phyloP scores from a whole-genome alignment of 2,113 vertebrate genomes.

The Triplophysa rosa region DNA sequence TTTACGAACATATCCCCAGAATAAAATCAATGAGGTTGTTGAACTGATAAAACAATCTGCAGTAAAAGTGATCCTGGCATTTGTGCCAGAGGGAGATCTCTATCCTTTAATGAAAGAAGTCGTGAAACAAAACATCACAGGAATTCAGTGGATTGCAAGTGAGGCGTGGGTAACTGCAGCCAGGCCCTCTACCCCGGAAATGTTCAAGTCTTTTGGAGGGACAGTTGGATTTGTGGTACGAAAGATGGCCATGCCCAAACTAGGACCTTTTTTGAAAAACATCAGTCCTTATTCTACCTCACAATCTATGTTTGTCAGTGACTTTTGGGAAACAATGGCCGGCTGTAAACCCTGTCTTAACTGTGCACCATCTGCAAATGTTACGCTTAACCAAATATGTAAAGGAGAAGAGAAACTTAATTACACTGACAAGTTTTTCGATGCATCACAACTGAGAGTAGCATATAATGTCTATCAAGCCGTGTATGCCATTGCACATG shows the following conservation, averaged over 20 bases:
- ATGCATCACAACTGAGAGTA: slow-evolving; percentile 72
- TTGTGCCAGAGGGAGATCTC: slow-evolving; percentile 73
- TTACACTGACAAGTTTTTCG: slow-evolving; percentile 68
- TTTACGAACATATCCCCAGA: slow-evolving; percentile 68
- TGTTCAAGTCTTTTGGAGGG: slow-evolving; percentile 69
- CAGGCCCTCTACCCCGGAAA: slow-evolving; percentile 67
- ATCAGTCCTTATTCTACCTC: slow-evolving; percentile 62
- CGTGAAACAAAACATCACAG: slow-evolving; percentile 73
- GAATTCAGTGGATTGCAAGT: slow-evolving; percentile 78
- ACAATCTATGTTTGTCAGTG: slow-evolving; percentile 60
- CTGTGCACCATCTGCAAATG: slow-evolving; percentile 17
- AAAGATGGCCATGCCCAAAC: slow-evolving; percentile 71
- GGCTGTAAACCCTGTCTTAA: slow-evolving; percentile 59
- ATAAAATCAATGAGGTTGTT: slow-evolving; percentile 64
- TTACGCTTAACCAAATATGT: slow-evolving; percentile 50
- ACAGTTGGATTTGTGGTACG: slow-evolving; percentile 70
- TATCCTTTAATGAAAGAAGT: slow-evolving; percentile 74
- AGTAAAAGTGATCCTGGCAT: slow-evolving; percentile 74
- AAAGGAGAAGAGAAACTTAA: slow-evolving; percentile 66
- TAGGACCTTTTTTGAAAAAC: slow-evolving; percentile 63
- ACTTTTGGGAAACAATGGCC: slow-evolving; percentile 70
- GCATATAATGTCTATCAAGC: slow-evolving; percentile 76
- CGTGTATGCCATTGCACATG: slow-evolving; percentile 74
- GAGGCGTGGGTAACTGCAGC: slow-evolving; percentile 74
- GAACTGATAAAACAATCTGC: slow-evolving; percentile 70